These are phyloP conservation scores for Rhinolophus ferrumequinum DNA, from an alignment of 2,113 vertebrate genomes.

Conservation along the genomic window DNA sequence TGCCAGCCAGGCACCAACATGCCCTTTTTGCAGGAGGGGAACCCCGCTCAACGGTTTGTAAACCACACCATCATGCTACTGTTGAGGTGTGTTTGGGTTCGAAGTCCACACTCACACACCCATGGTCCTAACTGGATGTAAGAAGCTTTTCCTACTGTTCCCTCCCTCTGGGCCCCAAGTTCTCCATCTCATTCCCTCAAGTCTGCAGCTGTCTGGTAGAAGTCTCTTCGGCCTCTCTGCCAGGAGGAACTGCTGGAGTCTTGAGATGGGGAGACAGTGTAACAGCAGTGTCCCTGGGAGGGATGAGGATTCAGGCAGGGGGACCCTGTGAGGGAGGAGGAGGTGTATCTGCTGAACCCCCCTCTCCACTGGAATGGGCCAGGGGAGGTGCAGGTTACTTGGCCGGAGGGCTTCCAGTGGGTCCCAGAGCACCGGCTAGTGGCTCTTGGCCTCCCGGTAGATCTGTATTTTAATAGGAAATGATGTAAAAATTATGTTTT, in stretches of 20 bases:
- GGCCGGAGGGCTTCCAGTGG: neutral
- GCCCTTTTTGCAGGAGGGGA: neutral
- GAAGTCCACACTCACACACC: neutral
- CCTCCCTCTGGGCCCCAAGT: neutral
- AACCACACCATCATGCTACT: fast-evolving
- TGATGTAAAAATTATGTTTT: neutral
- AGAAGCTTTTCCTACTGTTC: neutral
- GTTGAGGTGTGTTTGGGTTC: neutral
- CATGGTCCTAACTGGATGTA: neutral
- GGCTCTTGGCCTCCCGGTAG: neutral
- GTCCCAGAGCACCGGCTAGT: neutral
- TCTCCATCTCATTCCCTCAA: neutral
- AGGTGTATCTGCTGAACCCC: too few relatives aligned
- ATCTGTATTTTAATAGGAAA: neutral
- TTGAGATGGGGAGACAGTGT: neutral
- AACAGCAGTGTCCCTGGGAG: neutral
- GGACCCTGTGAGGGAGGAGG: neutral
- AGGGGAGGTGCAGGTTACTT: too few relatives aligned
- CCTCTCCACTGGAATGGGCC: neutral
- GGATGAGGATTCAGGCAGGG: neutral
- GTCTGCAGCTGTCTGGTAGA: neutral
- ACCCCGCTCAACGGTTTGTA: neutral
- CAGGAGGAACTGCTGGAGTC: neutral
- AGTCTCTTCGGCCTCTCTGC: neutral
- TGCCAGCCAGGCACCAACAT: fast-evolving